These are phyloP conservation scores for Toxotes jaculatrix DNA, from an alignment of 2,113 vertebrate species.

Conservation along the genomic window DNA sequence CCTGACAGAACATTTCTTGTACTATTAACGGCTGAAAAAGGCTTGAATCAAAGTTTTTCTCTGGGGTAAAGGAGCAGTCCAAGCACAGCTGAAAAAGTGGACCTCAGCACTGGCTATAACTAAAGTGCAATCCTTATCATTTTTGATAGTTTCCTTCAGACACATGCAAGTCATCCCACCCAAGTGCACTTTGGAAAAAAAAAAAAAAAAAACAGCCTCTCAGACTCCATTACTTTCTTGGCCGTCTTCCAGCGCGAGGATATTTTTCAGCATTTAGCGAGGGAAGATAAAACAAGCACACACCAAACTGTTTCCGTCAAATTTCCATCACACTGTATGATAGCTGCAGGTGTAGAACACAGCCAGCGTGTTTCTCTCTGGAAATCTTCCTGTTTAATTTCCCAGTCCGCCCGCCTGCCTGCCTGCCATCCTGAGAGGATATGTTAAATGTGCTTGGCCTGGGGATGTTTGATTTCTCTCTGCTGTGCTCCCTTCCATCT, in stretches of 20 bases:
- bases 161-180: slow-evolving; percentile 70
- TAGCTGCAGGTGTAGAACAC: slow-evolving; percentile 73
- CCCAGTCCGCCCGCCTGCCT: slow-evolving; percentile 61
- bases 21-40: slow-evolving; percentile 10
- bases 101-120: slow-evolving; percentile 30
- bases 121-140: slow-evolving; percentile 67
- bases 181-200: slow-evolving; percentile 55
- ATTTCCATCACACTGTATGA: slow-evolving; percentile 48
- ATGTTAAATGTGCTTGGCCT: slow-evolving; percentile 75
- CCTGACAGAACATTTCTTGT: neutral
- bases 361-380: slow-evolving; percentile 59
- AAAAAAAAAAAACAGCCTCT: slow-evolving; percentile 20
- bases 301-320: slow-evolving; percentile 47
- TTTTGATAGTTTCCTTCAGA: slow-evolving; percentile 68
- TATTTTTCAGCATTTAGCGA: slow-evolving; percentile 60
- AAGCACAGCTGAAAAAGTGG: slow-evolving; percentile 18
- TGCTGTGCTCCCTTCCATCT: slow-evolving; percentile 75
- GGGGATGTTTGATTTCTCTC: slow-evolving; percentile 81
- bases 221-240: slow-evolving; percentile 72
- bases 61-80: slow-evolving; percentile 2
- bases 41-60: slow-evolving; percentile 40
- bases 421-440: slow-evolving; percentile 71
- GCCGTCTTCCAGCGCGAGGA: slow-evolving; percentile 49
- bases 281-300: slow-evolving; percentile 60
- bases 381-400: slow-evolving; percentile 78